Percentiles rank a stretch among this genome's conserved stretches.
Conservation (phyloP, 2,888 invertebrate species). For the Cosmia pyralina region DNA sequence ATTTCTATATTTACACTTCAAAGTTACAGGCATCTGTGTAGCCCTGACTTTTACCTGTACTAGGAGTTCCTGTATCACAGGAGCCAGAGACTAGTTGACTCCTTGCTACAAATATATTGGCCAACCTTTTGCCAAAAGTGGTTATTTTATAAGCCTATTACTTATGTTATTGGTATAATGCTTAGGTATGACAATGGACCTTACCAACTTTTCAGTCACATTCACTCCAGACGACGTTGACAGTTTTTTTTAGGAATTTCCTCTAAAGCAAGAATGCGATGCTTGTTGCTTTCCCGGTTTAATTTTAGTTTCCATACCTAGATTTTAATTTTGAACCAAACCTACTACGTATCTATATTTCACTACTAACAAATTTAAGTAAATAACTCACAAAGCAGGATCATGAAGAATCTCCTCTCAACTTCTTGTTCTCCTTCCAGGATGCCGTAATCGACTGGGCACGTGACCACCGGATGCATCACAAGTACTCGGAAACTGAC, state of each 20-base stretch:
- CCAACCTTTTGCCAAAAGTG: neutral
- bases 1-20: no score
- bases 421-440: slow-evolving; percentile 74
- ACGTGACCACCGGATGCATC: slow-evolving; percentile 95
- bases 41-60: no score
- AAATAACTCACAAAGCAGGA: neutral
- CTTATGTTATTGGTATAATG: neutral
- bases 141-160: neutral
- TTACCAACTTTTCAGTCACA: neutral
- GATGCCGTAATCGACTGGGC: slow-evolving; percentile 95
- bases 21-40: no score
- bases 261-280: neutral
- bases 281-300: neutral
- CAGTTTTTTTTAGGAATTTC: neutral
- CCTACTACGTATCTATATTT: neutral
- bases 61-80: neutral
- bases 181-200: neutral
- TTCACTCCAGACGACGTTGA: neutral
- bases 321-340: neutral
- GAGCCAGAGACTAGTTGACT: neutral
- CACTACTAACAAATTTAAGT: neutral
- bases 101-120: neutral
- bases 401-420: neutral
- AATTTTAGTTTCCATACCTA: neutral
- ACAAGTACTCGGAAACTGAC: slow-evolving; percentile 98